These are phyloP conservation scores for Oreotragus oreotragus DNA, from an alignment of 2,113 vertebrate species.

Conservation along the genomic window DNA sequence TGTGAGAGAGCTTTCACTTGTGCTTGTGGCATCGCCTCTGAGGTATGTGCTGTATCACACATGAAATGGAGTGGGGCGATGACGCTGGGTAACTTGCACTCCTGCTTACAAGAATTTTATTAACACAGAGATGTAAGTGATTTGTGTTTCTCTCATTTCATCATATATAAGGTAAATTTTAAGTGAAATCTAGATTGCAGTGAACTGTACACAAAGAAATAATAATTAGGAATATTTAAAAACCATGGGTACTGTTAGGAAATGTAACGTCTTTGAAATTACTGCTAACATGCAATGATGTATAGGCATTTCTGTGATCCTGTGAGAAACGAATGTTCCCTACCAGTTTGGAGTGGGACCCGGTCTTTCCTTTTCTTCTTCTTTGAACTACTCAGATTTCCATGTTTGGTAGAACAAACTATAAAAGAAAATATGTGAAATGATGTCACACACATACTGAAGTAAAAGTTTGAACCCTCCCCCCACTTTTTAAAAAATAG, in stretches of 20 bases:
- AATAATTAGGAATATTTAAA: neutral
- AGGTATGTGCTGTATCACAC: neutral
- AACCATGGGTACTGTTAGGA: neutral
- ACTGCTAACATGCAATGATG: neutral
- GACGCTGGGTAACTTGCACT: neutral
- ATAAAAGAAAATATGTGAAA: neutral
- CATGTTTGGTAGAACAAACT: neutral
- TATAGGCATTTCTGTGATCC: neutral
- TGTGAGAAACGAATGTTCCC: neutral
- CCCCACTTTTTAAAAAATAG: slow-evolving; percentile 72
- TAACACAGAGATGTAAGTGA: neutral
- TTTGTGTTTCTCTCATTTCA: slow-evolving; percentile 31
- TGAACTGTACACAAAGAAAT: neutral
- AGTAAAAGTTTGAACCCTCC: neutral
- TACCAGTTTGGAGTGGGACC: neutral
- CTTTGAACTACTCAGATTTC: neutral
- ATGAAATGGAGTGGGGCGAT: neutral
- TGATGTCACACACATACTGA: neutral
- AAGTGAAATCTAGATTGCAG: neutral
- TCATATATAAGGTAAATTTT: neutral
- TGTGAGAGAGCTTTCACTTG: neutral
- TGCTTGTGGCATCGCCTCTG: neutral
- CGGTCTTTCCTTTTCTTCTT: neutral
- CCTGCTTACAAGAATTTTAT: neutral
- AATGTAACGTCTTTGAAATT: neutral